A percentile compares a stretch with the other conserved stretches of the same genome.
Evolutionary conservation across 2,888 invertebrate genomes (phyloP).

Genomic region (Cistogaster globosa): DNA sequence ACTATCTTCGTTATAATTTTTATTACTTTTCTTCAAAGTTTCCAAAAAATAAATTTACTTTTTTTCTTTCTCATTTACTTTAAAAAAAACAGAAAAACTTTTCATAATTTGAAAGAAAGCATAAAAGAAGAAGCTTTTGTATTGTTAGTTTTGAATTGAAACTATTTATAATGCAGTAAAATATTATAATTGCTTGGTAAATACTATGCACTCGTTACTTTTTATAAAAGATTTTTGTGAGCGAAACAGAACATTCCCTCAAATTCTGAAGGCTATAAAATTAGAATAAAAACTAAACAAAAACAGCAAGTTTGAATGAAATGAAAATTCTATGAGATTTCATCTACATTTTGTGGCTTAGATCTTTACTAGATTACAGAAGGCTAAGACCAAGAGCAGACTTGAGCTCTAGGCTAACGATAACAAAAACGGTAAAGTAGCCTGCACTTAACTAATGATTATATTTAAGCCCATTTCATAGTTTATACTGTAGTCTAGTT

Average conservation of each 20-base stretch:
- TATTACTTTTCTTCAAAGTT: background rate
- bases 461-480: too few species aligned
- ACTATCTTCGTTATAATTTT: background rate
- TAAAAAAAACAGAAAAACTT: constrained; percentile 9
- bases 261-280: background rate
- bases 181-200: constrained; percentile 52
- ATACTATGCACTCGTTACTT: constrained; percentile 55
- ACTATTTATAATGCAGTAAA: constrained; percentile 54
- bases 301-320: background rate
- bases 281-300: background rate
- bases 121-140: constrained; percentile 27
- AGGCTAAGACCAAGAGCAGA: too few species aligned
- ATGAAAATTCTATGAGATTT: too few species aligned
- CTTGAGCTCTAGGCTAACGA: too few species aligned
- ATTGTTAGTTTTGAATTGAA: constrained; percentile 19
- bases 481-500: too few species aligned
- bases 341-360: too few species aligned
- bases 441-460: too few species aligned
- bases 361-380: too few species aligned
- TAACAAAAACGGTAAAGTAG: too few species aligned
- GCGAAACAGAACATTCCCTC: background rate
- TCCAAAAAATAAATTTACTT: background rate
- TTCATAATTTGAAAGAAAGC: constrained; percentile 41
- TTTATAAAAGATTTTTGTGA: background rate
- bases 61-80: constrained; percentile 45